A percentile compares a stretch with the other conserved stretches of the same genome.
phyloP scores from a whole-genome alignment of 2,888 invertebrate species.

The Epistrophella euchroma region DNA sequence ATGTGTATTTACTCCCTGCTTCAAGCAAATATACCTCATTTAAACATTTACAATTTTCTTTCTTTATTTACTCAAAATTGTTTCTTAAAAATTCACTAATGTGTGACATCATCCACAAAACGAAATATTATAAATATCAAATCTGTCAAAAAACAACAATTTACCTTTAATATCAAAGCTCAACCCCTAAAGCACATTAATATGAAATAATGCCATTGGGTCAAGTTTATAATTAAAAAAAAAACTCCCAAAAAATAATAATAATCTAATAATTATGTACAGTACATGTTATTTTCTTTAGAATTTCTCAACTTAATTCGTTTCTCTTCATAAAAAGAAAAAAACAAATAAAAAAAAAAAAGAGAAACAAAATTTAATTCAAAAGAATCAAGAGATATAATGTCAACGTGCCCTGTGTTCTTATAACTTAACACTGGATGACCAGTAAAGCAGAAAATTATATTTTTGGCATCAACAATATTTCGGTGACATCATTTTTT shows the following conservation, averaged over 20 bases:
- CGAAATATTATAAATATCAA: background rate
- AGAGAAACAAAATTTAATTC: background rate
- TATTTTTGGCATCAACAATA: constrained; percentile 56
- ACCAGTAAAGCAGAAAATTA: constrained; percentile 62
- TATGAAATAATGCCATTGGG: constrained; percentile 6
- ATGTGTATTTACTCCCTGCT: background rate
- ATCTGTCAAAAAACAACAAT: background rate
- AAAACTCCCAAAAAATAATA: background rate
- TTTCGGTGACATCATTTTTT: constrained; percentile 63
- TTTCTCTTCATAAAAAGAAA: constrained; percentile 4
- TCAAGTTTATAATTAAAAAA: constrained; percentile 6
- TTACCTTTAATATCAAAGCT: constrained; percentile 17
- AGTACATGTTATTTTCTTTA: background rate
- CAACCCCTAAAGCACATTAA: background rate
- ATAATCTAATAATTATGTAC: background rate
- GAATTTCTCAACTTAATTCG: constrained; percentile 13
- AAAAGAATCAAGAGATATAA: background rate
- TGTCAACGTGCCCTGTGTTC: constrained; percentile 30
- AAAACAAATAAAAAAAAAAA: background rate
- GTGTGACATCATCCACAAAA: constrained; percentile 26
- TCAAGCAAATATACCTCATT: background rate
- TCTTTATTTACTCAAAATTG: background rate
- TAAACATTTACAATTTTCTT: background rate
- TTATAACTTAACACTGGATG: constrained; percentile 50
- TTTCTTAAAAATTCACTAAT: constrained; percentile 13